These are phyloP conservation scores for Lepilemur ruficaudatus DNA, from an alignment of 2,797 vertebrate genomes.

Conservation along the genomic window DNA sequence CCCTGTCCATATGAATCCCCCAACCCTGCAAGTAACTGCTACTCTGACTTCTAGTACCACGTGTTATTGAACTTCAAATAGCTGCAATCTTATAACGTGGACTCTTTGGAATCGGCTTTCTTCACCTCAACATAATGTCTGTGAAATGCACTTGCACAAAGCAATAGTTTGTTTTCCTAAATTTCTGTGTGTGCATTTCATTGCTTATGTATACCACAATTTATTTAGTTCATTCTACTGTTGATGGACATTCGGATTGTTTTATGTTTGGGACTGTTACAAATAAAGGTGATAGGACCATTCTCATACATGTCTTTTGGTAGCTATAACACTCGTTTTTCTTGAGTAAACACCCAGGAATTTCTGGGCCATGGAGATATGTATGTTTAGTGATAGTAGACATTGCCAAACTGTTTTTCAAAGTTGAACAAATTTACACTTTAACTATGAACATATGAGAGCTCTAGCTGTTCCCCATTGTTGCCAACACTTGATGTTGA, in stretches of 20 bases:
- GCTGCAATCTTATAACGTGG: accelerated
- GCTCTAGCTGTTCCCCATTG: neutral
- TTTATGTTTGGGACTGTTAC: neutral
- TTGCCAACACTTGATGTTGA: neutral
- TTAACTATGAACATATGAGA: neutral
- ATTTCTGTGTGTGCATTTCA: neutral
- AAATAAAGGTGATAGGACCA: too few relatives aligned
- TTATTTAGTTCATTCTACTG: neutral
- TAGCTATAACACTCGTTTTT: neutral
- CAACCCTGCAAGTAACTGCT: too few relatives aligned
- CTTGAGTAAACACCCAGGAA: neutral
- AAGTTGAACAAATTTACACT: too few relatives aligned
- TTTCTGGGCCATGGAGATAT: accelerated
- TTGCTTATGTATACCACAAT: accelerated
- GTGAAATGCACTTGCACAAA: neutral
- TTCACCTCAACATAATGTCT: accelerated
- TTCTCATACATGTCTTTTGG: neutral
- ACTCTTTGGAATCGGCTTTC: neutral
- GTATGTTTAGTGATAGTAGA: neutral
- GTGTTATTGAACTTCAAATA: neutral
- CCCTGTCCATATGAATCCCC: neutral
- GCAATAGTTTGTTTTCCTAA: neutral
- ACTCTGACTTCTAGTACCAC: neutral
- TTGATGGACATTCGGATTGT: too few relatives aligned
- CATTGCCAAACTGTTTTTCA: neutral